Evolutionary conservation across 2,888 invertebrate species (phyloP).

Genomic region (Yponomeuta evonymella): DNA sequence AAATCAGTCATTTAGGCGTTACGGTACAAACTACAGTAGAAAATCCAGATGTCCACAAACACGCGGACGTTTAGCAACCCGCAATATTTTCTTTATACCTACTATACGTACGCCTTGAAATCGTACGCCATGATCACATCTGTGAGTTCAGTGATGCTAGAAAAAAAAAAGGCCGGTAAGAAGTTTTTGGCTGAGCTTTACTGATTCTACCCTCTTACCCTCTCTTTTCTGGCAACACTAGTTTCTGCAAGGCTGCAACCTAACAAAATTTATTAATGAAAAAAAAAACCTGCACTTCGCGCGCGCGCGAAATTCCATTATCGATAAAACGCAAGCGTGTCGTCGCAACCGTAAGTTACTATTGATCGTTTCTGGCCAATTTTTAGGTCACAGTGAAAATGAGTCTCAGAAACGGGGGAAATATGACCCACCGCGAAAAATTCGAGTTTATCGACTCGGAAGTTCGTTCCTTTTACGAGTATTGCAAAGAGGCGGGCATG

Average conservation of each 20-base stretch:
- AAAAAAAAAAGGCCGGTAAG: no score
- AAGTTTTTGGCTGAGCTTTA: not conserved
- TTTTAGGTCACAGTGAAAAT: conserved; percentile 34
- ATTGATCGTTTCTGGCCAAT: conserved; percentile 50
- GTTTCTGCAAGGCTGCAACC: conserved; percentile 36
- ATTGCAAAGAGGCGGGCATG: conserved; percentile 81
- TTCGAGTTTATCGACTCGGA: conserved; percentile 77
- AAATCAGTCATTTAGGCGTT: no score
- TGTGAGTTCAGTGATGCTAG: no score
- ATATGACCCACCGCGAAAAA: conserved; percentile 70
- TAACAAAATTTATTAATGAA: conserved; percentile 27
- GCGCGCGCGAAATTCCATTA: conserved; percentile 68
- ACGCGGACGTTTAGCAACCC: no score
- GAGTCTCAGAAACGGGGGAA: conserved; percentile 60
- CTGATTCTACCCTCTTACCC: not conserved
- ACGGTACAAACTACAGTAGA: no score
- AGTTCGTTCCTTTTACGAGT: conserved; percentile 78
- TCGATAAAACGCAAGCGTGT: conserved; percentile 46
- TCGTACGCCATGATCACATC: no score
- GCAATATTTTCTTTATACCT: no score
- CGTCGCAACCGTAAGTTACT: conserved; percentile 32
- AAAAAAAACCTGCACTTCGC: conserved; percentile 33
- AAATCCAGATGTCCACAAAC: no score
- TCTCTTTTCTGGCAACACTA: not conserved
- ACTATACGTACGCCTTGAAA: no score